These are phyloP conservation scores for Leptopilina myrica DNA, from an alignment of 2,888 invertebrate species.

Conservation along the genomic window DNA sequence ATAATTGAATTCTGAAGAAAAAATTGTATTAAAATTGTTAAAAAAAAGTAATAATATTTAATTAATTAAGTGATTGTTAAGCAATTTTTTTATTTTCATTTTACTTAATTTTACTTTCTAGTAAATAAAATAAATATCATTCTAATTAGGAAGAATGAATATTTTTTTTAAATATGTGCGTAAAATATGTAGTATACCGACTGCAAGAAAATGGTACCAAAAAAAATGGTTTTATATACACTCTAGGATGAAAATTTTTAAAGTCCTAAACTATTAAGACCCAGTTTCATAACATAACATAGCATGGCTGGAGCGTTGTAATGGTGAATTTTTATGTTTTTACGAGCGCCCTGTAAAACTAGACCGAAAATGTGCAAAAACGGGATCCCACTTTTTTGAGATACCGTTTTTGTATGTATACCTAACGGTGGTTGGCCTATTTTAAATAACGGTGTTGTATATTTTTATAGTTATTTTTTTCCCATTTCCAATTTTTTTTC, in stretches of 20 bases:
- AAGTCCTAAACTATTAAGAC: slow-evolving; percentile 14
- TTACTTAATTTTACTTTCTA: too few relatives aligned
- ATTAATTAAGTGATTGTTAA: too few relatives aligned
- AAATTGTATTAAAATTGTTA: too few relatives aligned
- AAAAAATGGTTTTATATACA: not conserved
- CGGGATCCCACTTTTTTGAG: slow-evolving; percentile 68
- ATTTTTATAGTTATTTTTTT: slow-evolving; percentile 69
- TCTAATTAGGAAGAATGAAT: too few relatives aligned
- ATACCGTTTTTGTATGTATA: slow-evolving; percentile 64
- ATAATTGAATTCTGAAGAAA: too few relatives aligned
- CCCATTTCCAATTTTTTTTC: slow-evolving; percentile 51
- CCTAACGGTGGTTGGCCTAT: slow-evolving; percentile 62
- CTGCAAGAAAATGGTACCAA: not conserved
- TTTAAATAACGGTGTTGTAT: slow-evolving; percentile 70
- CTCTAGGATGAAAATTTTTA: not conserved
- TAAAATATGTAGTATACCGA: not conserved
- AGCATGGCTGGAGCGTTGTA: slow-evolving; percentile 35
- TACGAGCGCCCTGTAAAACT: slow-evolving; percentile 66
- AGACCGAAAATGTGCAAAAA: slow-evolving; percentile 64
- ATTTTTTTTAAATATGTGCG: too few relatives aligned
- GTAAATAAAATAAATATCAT: too few relatives aligned
- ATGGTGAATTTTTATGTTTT: slow-evolving; percentile 66
- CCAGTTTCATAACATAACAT: slow-evolving; percentile 46
- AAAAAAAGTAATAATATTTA: too few relatives aligned
- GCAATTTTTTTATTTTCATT: too few relatives aligned